A percentile compares a stretch with the other conserved stretches of the same genome.
Evolutionary conservation across 2,113 vertebrate species (phyloP).

Genomic region (Dipodomys ordii): DNA sequence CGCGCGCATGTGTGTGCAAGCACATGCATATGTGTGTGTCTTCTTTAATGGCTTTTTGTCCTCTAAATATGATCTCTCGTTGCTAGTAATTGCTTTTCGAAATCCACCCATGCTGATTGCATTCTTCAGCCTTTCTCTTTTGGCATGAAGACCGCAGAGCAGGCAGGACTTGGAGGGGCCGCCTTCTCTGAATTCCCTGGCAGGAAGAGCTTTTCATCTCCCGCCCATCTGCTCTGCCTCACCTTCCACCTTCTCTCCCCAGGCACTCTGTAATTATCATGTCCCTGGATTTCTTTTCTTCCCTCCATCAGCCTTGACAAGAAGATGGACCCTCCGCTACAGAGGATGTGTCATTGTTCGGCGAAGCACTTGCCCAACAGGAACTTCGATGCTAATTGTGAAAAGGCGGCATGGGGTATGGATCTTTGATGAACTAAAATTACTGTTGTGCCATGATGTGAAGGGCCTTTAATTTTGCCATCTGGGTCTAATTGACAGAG

Average conservation of each 20-base stretch:
- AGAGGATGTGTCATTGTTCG: constrained; percentile 75
- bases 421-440: constrained; percentile 80
- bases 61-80: not conserved
- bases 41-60: not conserved
- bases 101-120: not conserved
- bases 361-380: constrained; percentile 77
- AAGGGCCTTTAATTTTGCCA: constrained; percentile 80
- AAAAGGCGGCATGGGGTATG: constrained; percentile 74
- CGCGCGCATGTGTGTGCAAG: not conserved
- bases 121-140: not conserved
- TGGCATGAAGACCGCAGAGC: not conserved
- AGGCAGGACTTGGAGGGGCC: not conserved
- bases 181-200: constrained; percentile 56
- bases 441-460: constrained; percentile 68
- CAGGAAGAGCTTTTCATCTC: constrained; percentile 78
- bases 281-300: constrained; percentile 80
- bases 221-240: constrained; percentile 69
- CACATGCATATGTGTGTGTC: too few species aligned
- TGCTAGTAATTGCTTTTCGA: not conserved
- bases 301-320: constrained; percentile 80
- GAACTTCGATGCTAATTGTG: constrained; percentile 82
- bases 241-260: constrained; percentile 82
- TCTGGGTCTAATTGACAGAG: constrained; percentile 81
- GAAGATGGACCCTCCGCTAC: constrained; percentile 82
- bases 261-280: constrained; percentile 82